These are phyloP conservation scores for Ptychobarbus kaznakovi DNA, from an alignment of 2,797 vertebrate genomes.

Conservation along the genomic window DNA sequence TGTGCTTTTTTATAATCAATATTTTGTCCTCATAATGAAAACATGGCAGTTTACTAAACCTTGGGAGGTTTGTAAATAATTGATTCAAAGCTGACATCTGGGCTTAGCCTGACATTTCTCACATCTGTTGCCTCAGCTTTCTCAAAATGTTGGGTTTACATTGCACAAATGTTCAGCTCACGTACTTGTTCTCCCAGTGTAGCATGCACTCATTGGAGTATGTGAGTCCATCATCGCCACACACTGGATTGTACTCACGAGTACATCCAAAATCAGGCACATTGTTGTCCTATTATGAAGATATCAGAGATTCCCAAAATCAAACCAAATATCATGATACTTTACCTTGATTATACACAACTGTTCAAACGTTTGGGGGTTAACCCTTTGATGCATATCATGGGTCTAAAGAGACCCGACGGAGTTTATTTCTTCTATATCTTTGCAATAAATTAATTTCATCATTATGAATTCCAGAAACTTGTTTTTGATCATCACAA, in stretches of 20 bases:
- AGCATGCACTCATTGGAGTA: conserved; percentile 59
- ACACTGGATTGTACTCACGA: conserved; percentile 52
- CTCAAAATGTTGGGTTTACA: not conserved
- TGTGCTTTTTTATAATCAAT: not conserved
- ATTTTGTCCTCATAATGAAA: not conserved
- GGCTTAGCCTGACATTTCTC: conserved; percentile 8
- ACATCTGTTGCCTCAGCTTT: not conserved
- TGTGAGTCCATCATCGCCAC: conserved; percentile 42
- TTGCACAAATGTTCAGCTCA: not conserved
- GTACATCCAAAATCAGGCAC: conserved; percentile 21
- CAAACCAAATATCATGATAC: not conserved
- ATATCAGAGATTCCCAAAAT: not conserved
- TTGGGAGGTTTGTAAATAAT: not conserved
- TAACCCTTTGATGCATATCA: too few species aligned
- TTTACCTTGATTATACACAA: not conserved
- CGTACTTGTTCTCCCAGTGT: conserved; percentile 49
- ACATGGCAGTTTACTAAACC: not conserved
- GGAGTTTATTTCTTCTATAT: too few species aligned
- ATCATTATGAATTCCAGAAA: too few species aligned
- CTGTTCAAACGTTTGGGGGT: not conserved
- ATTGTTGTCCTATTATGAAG: conserved; percentile 20
- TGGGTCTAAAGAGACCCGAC: too few species aligned
- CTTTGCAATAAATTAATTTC: too few species aligned
- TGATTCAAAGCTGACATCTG: conserved; percentile 27
- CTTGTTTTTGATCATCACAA: too few species aligned